phyloP scores from a whole-genome alignment of 1,140 invertebrate genomes.

The Brachionus rubens region DNA sequence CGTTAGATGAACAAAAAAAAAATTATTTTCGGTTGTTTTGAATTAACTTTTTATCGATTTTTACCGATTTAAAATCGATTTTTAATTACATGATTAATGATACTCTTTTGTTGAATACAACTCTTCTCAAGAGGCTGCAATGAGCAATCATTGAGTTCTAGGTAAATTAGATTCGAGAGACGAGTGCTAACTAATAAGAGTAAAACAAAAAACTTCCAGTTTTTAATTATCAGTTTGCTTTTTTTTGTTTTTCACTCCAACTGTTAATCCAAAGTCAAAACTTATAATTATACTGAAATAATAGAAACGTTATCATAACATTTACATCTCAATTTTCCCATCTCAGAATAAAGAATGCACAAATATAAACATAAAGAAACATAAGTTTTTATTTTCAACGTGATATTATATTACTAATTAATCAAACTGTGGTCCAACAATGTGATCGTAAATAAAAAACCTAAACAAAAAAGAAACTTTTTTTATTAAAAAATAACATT shows the following conservation, averaged over 20 bases:
- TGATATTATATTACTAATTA: conserved; percentile 43
- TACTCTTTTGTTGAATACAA: no score
- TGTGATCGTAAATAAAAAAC: neutral
- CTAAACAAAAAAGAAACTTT: no score
- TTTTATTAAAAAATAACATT: conserved; percentile 12
- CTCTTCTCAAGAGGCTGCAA: no score
- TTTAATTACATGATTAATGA: no score
- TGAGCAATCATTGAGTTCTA: no score
- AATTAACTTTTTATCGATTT: conserved; percentile 7
- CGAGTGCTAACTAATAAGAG: no score
- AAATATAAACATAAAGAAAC: no score
- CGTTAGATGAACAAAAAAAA: neutral
- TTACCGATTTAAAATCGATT: neutral
- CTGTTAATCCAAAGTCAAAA: neutral
- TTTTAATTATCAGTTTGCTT: no score
- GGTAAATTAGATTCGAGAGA: no score
- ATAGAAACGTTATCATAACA: conserved; percentile 27
- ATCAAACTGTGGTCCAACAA: conserved; percentile 11
- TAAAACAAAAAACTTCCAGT: no score
- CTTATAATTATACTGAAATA: conserved; percentile 37
- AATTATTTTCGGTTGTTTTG: neutral
- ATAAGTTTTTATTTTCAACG: conserved; percentile 36
- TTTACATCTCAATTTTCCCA: conserved; percentile 38
- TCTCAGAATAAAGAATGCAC: neutral
- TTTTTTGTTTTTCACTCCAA: neutral